These are phyloP conservation scores for Oreochromis aureus DNA, from an alignment of 2,113 vertebrate species.

Conservation along the genomic window DNA sequence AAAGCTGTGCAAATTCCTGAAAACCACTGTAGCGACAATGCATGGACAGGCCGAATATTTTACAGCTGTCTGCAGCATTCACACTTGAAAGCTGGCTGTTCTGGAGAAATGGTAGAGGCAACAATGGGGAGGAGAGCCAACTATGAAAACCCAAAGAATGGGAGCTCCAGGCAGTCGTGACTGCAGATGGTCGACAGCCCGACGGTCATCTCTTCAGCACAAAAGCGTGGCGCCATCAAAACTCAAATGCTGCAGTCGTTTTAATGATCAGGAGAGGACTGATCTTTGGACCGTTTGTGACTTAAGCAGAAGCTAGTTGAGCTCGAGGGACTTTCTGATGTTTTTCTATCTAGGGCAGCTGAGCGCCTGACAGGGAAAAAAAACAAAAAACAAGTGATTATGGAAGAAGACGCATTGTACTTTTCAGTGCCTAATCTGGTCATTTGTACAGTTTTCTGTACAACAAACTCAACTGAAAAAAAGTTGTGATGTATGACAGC, in stretches of 20 bases:
- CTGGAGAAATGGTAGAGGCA: background rate
- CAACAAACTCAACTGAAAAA: background rate
- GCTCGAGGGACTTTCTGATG: background rate
- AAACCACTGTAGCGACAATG: background rate
- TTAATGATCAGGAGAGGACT: background rate
- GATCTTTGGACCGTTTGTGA: background rate
- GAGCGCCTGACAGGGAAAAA: background rate
- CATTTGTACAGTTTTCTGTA: background rate
- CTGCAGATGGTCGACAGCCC: slow-evolving; percentile 2
- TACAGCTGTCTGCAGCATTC: slow-evolving; percentile 5
- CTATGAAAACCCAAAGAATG: background rate
- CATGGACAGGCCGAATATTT: background rate
- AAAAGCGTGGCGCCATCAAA: slow-evolving; percentile 1
- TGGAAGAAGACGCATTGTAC: background rate
- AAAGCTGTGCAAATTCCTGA: slow-evolving; percentile 4
- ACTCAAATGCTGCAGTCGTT: background rate
- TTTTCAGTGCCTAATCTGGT: background rate
- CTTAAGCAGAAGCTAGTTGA: background rate
- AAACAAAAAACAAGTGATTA: background rate
- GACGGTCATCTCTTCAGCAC: background rate
- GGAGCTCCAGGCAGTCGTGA: slow-evolving; percentile 8
- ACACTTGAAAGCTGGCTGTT: slow-evolving; percentile 10
- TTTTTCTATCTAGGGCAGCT: background rate
- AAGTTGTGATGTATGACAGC: background rate
- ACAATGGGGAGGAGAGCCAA: background rate